Percentiles rank a stretch among this genome's conserved stretches.
phyloP scores from a whole-genome alignment of 2,888 invertebrate genomes.

The Lobophora halterata region DNA sequence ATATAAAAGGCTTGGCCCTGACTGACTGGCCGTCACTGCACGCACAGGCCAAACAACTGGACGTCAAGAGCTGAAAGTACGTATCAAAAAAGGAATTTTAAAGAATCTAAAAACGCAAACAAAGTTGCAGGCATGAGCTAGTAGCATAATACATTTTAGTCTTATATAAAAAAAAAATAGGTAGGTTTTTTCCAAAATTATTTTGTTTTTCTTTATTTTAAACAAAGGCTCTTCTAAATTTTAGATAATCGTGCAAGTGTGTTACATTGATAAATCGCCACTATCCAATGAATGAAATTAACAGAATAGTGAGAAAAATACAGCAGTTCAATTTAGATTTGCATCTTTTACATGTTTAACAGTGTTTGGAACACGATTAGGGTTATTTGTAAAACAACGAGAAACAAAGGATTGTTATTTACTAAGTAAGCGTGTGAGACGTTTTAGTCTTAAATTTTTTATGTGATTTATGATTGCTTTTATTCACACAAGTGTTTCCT shows the following conservation, averaged over 20 bases:
- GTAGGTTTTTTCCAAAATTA: too few relatives aligned
- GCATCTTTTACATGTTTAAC: constrained; percentile 52
- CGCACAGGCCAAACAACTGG: too few relatives aligned
- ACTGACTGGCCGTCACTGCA: too few relatives aligned
- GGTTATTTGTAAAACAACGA: constrained; percentile 58
- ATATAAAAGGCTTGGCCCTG: too few relatives aligned
- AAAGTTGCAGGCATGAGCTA: too few relatives aligned
- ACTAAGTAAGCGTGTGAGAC: constrained; percentile 38
- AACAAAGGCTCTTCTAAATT: constrained; percentile 19
- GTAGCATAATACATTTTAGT: too few relatives aligned
- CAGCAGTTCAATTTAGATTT: constrained; percentile 57
- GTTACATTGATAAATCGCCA: constrained; percentile 38
- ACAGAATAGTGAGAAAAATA: constrained; percentile 66
- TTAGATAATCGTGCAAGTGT: constrained; percentile 29
- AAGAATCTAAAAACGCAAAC: too few relatives aligned
- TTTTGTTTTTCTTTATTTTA: too few relatives aligned
- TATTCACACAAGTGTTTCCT: constrained; percentile 35
- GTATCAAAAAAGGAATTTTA: too few relatives aligned
- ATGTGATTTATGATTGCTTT: constrained; percentile 37
- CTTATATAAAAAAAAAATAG: too few relatives aligned
- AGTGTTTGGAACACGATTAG: constrained; percentile 51
- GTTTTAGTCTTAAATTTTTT: constrained; percentile 34
- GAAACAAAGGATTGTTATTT: constrained; percentile 53
- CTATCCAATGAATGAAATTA: constrained; percentile 47
- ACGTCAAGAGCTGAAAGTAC: too few relatives aligned